These are phyloP conservation scores for Ochropleura plecta DNA, from an alignment of 2,888 invertebrate species.

Conservation along the genomic window DNA sequence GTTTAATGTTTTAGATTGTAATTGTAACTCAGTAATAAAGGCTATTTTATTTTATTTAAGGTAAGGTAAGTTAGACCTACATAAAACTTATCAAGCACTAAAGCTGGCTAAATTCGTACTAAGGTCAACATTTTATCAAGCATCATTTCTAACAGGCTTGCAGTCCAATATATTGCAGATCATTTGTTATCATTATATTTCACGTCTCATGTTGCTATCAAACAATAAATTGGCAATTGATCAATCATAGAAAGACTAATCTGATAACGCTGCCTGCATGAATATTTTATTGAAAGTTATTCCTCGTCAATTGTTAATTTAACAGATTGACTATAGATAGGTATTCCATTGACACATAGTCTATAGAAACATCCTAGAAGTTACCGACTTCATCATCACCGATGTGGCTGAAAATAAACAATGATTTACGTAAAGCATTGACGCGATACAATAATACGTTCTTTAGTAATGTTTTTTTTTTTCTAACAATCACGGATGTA, in stretches of 20 bases:
- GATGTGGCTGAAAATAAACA: background rate
- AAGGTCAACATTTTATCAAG: background rate
- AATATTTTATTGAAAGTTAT: constrained; percentile 22
- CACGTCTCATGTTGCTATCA: constrained; percentile 1
- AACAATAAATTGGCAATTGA: constrained; percentile 9
- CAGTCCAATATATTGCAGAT: constrained; percentile 20
- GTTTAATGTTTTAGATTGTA: too few species aligned
- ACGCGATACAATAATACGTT: background rate
- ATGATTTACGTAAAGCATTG: background rate
- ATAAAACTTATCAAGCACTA: background rate
- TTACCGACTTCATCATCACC: background rate
- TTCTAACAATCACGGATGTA: constrained; percentile 30
- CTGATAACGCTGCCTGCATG: constrained; percentile 14
- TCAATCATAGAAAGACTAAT: constrained; percentile 31
- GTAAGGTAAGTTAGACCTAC: background rate
- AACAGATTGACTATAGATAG: background rate
- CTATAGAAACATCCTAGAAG: background rate
- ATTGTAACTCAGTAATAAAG: too few species aligned
- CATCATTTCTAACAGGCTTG: background rate
- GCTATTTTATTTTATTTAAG: too few species aligned
- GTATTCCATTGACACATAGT: background rate
- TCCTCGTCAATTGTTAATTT: constrained; percentile 9
- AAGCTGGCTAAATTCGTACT: background rate
- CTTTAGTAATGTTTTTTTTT: background rate
- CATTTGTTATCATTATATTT: constrained; percentile 31